A percentile compares a stretch with the other conserved stretches of the same genome.
Evolutionary conservation across 2,113 vertebrate species (phyloP).

Genomic region (Pygoscelis adeliae): DNA sequence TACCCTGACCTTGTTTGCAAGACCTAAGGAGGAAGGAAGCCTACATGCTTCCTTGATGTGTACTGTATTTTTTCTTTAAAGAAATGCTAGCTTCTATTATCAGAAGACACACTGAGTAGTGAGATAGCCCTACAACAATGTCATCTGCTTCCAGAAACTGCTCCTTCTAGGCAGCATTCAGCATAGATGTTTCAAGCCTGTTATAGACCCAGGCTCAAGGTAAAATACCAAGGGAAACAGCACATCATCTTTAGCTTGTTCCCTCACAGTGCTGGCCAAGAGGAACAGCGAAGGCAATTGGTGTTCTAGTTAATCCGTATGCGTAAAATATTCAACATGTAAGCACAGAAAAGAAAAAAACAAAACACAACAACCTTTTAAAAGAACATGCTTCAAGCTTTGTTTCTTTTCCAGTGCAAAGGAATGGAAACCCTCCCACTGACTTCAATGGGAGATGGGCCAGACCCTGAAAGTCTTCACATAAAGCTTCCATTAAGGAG

Average conservation of each 20-base stretch:
- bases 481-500: not conserved
- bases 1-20: not conserved
- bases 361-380: not conserved
- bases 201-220: not conserved
- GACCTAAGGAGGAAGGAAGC: not conserved
- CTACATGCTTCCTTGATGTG: not conserved
- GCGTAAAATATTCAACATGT: not conserved
- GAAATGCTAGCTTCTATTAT: not conserved
- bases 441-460: not conserved
- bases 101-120: not conserved
- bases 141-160: not conserved
- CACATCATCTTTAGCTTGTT: not conserved
- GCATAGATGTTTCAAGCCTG: not conserved
- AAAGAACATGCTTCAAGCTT: not conserved
- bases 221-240: not conserved
- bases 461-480: not conserved
- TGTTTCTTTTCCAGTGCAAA: not conserved
- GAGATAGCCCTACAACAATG: not conserved
- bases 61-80: not conserved
- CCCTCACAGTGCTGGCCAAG: not conserved
- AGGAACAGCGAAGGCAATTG: not conserved
- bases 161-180: not conserved
- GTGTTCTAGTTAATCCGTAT: not conserved
- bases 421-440: not conserved
- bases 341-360: not conserved